These are phyloP conservation scores for Lepetodrilus schrolli DNA, from an alignment of 2,888 invertebrate genomes.

Conservation along the genomic window DNA sequence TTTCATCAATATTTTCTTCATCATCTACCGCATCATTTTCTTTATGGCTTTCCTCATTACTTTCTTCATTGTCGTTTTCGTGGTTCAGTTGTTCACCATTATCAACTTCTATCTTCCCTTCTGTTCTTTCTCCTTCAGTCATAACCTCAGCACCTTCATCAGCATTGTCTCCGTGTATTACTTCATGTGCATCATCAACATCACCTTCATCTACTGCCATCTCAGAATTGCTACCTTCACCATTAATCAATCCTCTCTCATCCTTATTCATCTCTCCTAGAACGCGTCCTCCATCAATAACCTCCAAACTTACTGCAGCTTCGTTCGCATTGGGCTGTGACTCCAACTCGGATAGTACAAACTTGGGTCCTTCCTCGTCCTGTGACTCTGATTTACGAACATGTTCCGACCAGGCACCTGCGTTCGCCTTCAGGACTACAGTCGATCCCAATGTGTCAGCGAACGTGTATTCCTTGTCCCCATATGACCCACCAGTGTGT, in stretches of 20 bases:
- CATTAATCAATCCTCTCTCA: not conserved
- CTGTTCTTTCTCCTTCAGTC: too few species aligned
- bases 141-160: not conserved
- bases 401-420: not conserved
- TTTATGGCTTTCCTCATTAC: not conserved
- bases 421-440: conserved; percentile 20
- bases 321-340: not conserved
- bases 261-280: not conserved
- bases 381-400: not conserved
- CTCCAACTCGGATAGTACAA: conserved; percentile 10
- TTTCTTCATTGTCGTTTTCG: not conserved
- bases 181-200: not conserved
- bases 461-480: not conserved
- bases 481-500: not conserved
- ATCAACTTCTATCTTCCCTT: not conserved
- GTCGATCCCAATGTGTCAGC: not conserved
- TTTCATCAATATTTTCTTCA: not conserved
- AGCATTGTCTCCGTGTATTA: not conserved
- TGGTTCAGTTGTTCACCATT: too few species aligned
- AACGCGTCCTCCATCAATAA: conserved; percentile 1
- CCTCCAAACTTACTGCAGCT: not conserved
- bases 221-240: not conserved
- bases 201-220: not conserved
- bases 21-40: not conserved
- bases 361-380: not conserved